Percentiles rank a stretch among this genome's conserved stretches.
These are phyloP conservation scores for Macrotrachela quadricornifera DNA, from an alignment of 1,140 invertebrate genomes.

Conservation along the genomic window DNA sequence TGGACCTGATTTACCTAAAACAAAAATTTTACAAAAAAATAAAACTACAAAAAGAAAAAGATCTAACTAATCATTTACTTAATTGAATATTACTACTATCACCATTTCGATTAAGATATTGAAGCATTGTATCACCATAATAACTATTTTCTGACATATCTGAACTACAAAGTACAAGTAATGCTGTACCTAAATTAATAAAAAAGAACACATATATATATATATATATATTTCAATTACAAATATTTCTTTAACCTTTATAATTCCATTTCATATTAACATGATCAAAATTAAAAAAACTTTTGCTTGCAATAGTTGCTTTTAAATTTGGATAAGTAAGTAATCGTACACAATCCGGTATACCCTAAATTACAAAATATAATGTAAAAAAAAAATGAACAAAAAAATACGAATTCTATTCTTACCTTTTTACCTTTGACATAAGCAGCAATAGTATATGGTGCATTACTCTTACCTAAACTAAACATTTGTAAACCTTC, in stretches of 20 bases:
- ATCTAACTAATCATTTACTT: constrained; percentile 25
- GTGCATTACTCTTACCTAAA: background rate
- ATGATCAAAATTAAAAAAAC: constrained; percentile 62
- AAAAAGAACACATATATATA: background rate
- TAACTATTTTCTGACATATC: constrained; percentile 82
- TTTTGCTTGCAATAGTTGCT: constrained; percentile 52
- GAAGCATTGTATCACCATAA: constrained; percentile 79
- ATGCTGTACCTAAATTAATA: constrained; percentile 42
- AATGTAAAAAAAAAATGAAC: background rate
- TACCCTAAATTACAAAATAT: constrained; percentile 29
- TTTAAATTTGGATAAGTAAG: constrained; percentile 62
- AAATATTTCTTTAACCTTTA: constrained; percentile 22
- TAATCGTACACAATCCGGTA: constrained; percentile 50
- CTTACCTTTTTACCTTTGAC: constrained; percentile 1
- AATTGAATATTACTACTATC: constrained; percentile 57
- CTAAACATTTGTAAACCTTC: constrained; percentile 3
- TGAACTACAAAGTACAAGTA: constrained; percentile 57
- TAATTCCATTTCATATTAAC: constrained; percentile 73
- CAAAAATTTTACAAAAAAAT: background rate
- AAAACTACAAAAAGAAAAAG: background rate
- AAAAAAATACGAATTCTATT: background rate
- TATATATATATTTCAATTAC: background rate
- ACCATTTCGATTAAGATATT: constrained; percentile 61
- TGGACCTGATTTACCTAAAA: constrained; percentile 56
- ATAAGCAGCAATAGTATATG: background rate